phyloP scores from a whole-genome alignment of 2,113 vertebrate genomes.

The Spea multiplicata region DNA sequence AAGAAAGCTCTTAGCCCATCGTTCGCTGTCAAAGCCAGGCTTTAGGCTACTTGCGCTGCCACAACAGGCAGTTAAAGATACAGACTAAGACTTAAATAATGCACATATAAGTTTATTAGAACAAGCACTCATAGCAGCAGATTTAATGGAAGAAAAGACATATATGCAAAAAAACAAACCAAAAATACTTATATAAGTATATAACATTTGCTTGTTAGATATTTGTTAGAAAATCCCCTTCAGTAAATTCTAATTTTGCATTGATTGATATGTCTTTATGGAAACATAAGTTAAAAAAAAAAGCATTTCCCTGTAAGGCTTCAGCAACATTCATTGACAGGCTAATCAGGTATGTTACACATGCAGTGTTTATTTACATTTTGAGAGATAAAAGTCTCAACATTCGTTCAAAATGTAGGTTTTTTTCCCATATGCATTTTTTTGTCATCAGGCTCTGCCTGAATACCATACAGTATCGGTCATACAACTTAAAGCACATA shows the following conservation, averaged over 20 bases:
- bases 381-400: conserved; percentile 58
- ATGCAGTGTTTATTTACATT: conserved; percentile 75
- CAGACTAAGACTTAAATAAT: conserved; percentile 49
- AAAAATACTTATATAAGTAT: conserved; percentile 56
- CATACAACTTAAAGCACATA: conserved; percentile 56
- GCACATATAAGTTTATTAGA: conserved; percentile 80
- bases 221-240: conserved; percentile 73
- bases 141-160: conserved; percentile 80
- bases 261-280: conserved; percentile 66
- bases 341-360: conserved; percentile 73
- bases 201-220: conserved; percentile 83
- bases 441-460: conserved; percentile 53
- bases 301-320: conserved; percentile 71
- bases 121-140: conserved; percentile 90
- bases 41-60: too few relatives aligned
- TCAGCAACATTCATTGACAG: conserved; percentile 87
- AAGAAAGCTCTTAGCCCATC: too few relatives aligned
- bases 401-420: conserved; percentile 52
- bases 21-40: too few relatives aligned
- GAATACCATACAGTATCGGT: conserved; percentile 53
- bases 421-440: conserved; percentile 34
- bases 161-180: conserved; percentile 59
- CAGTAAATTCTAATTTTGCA: conserved; percentile 70
- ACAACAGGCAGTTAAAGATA: too few relatives aligned
- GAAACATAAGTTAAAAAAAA: conserved; percentile 56